Conservation (phyloP, 2,888 invertebrate species). For the Chirona hameri region DNA sequence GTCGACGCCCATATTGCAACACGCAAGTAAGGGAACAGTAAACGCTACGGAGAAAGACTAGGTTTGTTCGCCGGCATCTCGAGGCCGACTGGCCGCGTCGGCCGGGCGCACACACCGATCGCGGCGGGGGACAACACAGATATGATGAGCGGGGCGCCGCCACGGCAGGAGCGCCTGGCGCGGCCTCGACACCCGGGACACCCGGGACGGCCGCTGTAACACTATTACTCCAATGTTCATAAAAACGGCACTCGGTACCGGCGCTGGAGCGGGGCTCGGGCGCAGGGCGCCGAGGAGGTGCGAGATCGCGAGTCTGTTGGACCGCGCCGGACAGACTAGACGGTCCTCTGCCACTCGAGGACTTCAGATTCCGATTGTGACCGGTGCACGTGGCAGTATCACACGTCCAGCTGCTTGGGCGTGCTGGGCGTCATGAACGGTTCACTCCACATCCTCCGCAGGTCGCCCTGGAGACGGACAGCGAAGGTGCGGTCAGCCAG, state of each 20-base stretch:
- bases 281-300: neutral
- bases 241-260: too few species aligned
- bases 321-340: conserved; percentile 2
- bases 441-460: conserved; percentile 97
- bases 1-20: neutral
- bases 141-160: neutral
- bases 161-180: neutral
- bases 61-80: conserved; percentile 1
- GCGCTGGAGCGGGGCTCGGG: neutral
- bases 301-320: neutral
- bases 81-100: neutral
- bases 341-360: neutral
- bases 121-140: neutral
- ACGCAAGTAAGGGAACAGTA: neutral
- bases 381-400: conserved; percentile 30
- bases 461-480: conserved; percentile 71
- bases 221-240: too few species aligned
- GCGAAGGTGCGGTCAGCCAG: neutral
- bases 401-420: conserved; percentile 40
- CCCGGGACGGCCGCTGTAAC: too few species aligned
- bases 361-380: neutral
- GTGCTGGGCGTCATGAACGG: conserved; percentile 58
- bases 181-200: too few species aligned
- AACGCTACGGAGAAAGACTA: conserved; percentile 23
- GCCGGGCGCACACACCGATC: neutral